These are phyloP conservation scores for Spodoptera litura DNA, from an alignment of 1,140 invertebrate species.

Conservation along the genomic window DNA sequence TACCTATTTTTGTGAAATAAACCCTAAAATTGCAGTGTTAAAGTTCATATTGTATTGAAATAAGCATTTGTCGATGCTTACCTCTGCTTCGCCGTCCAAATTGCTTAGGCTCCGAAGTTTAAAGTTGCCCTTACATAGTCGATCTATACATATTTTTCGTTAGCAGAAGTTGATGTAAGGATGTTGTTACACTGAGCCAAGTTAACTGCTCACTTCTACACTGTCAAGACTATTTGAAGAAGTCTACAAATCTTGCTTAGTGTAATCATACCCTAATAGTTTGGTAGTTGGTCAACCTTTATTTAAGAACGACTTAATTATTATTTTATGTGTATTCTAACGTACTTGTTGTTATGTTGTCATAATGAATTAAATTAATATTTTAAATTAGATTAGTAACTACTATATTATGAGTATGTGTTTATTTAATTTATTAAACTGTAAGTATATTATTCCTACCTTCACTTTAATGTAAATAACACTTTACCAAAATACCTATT, in stretches of 20 bases:
- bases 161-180: not conserved
- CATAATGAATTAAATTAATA: conserved; percentile 28
- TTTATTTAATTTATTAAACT: conserved; percentile 40
- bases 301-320: conserved; percentile 26
- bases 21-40: conserved; percentile 13
- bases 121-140: conserved; percentile 24
- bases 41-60: conserved; percentile 6
- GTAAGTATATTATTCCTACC: conserved; percentile 38
- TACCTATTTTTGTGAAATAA: conserved; percentile 24
- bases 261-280: not conserved
- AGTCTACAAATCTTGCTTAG: not conserved
- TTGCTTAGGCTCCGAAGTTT: conserved; percentile 34
- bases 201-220: not conserved
- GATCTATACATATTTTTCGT: conserved; percentile 1
- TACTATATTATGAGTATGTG: conserved; percentile 20
- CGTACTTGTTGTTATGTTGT: conserved; percentile 35
- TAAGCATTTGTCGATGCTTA: conserved; percentile 28
- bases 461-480: conserved; percentile 28
- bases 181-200: not conserved
- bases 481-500: conserved; percentile 20
- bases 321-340: conserved; percentile 15
- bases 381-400: conserved; percentile 29
- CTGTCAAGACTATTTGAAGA: not conserved
- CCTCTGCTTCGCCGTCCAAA: conserved; percentile 53
- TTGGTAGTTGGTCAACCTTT: conserved; percentile 19